These are phyloP conservation scores for Scaptomyza reducta DNA, from an alignment of 2,888 invertebrate species.

Conservation along the genomic window DNA sequence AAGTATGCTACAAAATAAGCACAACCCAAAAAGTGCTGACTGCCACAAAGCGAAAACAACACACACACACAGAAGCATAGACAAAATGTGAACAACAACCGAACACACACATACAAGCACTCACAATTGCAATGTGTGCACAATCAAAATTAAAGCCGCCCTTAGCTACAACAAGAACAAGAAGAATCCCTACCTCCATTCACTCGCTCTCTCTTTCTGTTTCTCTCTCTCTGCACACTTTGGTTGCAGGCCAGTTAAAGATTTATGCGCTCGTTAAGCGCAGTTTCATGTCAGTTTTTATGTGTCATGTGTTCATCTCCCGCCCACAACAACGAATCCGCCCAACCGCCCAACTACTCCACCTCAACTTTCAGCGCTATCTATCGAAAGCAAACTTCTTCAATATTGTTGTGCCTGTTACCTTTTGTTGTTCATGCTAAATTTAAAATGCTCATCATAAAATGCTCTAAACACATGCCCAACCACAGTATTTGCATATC, in stretches of 20 bases:
- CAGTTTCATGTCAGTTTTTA: conserved; percentile 77
- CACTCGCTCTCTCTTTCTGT: not conserved
- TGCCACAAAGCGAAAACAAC: conserved; percentile 41
- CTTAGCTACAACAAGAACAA: conserved; percentile 11
- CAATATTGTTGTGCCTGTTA: not conserved
- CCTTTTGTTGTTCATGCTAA: conserved; percentile 41
- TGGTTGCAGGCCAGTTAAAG: conserved; percentile 67
- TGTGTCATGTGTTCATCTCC: conserved; percentile 67
- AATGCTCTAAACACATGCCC: conserved; percentile 52
- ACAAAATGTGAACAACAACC: conserved; percentile 10
- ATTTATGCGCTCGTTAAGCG: conserved; percentile 78
- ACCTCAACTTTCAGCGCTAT: conserved; percentile 4
- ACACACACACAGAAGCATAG: conserved; percentile 5
- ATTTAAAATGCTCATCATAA: conserved; percentile 55
- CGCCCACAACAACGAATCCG: conserved; percentile 1
- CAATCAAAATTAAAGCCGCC: conserved; percentile 59
- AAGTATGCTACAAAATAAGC: conserved; percentile 63
- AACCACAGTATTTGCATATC: conserved; percentile 16
- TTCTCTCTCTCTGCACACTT: too few species aligned
- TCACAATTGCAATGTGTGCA: conserved; percentile 53
- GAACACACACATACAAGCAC: conserved; percentile 11
- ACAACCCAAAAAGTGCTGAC: conserved; percentile 55
- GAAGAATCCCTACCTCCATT: not conserved
- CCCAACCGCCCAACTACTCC: not conserved
- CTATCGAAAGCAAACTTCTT: conserved; percentile 15